A percentile compares a stretch with the other conserved stretches of the same genome.
These are phyloP conservation scores for Porites rus DNA, from an alignment of 92 coral and sea anemone genomes.

Conservation along the genomic window DNA sequence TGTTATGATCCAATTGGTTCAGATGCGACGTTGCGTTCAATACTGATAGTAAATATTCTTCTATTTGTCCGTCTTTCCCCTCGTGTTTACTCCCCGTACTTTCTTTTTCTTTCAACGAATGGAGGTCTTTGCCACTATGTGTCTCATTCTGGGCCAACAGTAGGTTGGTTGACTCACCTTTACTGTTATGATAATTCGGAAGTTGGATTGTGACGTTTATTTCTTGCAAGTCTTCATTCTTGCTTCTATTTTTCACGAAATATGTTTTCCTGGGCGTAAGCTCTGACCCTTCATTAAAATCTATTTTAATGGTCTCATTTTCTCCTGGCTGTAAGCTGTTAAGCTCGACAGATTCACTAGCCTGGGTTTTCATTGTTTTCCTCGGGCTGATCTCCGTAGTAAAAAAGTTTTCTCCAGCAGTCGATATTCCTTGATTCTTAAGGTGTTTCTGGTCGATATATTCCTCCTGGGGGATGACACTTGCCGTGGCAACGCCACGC, in stretches of 20 bases:
- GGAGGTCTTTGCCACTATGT: background rate
- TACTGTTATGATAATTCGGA: background rate
- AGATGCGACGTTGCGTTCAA: background rate
- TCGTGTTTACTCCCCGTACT: background rate
- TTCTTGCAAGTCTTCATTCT: constrained; percentile 2
- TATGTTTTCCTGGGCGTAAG: background rate
- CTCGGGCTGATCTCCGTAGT: background rate
- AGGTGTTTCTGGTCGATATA: background rate
- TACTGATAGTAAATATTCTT: background rate
- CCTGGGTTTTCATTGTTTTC: background rate
- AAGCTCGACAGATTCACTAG: background rate
- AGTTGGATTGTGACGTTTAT: background rate
- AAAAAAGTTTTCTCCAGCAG: background rate
- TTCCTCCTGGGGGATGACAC: background rate
- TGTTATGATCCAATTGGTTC: background rate
- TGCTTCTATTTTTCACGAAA: background rate
- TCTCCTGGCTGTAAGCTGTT: background rate
- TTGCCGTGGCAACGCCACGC: background rate
- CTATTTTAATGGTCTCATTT: background rate
- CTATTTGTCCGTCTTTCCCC: constrained; percentile 10
- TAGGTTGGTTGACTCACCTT: background rate
- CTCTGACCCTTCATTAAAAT: background rate
- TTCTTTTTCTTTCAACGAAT: background rate
- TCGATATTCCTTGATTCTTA: background rate
- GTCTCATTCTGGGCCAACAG: background rate